A percentile compares a stretch with the other conserved stretches of the same genome.
Conservation (phyloP, 2,888 invertebrate genomes). For the Orchestes rusci region DNA sequence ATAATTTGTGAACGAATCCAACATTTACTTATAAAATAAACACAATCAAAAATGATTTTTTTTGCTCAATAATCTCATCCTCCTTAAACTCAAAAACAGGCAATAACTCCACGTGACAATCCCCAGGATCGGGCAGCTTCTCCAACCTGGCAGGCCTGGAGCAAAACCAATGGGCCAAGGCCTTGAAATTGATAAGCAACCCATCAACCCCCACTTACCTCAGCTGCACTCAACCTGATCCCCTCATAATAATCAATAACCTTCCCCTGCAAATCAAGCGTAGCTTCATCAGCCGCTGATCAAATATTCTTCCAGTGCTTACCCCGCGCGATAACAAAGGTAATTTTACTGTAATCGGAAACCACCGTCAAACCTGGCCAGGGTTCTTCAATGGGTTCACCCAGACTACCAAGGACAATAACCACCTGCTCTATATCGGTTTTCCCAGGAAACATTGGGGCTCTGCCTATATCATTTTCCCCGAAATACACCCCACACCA, state of each 20-base stretch:
- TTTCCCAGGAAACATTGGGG: slow-evolving; percentile 67
- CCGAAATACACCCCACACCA: slow-evolving; percentile 92
- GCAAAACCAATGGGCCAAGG: slow-evolving; percentile 64
- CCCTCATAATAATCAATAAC: slow-evolving; percentile 76
- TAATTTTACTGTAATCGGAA: slow-evolving; percentile 93
- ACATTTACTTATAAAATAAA: neutral
- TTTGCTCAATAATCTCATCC: slow-evolving; percentile 30
- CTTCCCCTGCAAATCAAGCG: slow-evolving; percentile 66
- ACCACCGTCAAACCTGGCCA: slow-evolving; percentile 83
- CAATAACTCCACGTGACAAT: slow-evolving; percentile 29
- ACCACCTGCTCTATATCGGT: slow-evolving; percentile 97
- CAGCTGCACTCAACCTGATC: slow-evolving; percentile 65
- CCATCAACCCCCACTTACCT: slow-evolving; percentile 49
- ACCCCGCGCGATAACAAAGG: slow-evolving; percentile 74
- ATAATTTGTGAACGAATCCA: no score
- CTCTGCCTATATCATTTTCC: slow-evolving; percentile 81
- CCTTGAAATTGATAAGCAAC: slow-evolving; percentile 48
- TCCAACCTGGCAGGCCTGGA: slow-evolving; percentile 58
- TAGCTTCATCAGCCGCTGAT: slow-evolving; percentile 67
- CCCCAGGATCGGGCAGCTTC: slow-evolving; percentile 61
- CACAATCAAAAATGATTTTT: slow-evolving; percentile 21
- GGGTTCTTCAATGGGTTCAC: slow-evolving; percentile 76
- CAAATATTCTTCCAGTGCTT: slow-evolving; percentile 73
- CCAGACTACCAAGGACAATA: slow-evolving; percentile 80
- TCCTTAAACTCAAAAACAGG: slow-evolving; percentile 30